Percentiles rank a stretch among this genome's conserved stretches.
phyloP scores from a whole-genome alignment of 2,888 invertebrate genomes.

The Cylindroiulus punctatus region DNA sequence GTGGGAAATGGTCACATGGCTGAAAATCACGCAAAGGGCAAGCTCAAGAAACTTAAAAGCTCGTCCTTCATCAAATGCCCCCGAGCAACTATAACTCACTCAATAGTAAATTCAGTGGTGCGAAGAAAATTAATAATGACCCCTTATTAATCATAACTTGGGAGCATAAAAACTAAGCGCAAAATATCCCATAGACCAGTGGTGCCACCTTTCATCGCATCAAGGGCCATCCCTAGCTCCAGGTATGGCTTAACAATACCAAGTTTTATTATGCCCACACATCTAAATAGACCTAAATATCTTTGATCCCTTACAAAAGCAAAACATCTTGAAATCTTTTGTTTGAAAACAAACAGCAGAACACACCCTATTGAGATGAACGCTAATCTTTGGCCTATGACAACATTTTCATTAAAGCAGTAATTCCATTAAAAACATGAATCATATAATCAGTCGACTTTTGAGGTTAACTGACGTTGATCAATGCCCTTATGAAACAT shows the following conservation, averaged over 20 bases:
- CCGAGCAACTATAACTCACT: constrained; percentile 21
- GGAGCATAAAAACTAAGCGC: neutral
- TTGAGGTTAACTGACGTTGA: neutral
- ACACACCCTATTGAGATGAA: neutral
- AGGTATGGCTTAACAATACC: no score
- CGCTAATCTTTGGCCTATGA: neutral
- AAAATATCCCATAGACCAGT: no score
- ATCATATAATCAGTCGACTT: neutral
- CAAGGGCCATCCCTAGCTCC: no score
- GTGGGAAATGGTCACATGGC: neutral
- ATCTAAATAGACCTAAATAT: no score
- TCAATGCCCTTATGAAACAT: neutral
- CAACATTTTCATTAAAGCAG: neutral
- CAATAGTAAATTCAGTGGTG: neutral
- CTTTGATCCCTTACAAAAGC: no score
- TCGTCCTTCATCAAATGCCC: constrained; percentile 16
- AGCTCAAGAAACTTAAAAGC: neutral
- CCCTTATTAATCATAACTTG: neutral
- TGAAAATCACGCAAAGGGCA: neutral
- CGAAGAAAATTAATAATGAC: neutral
- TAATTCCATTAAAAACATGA: neutral
- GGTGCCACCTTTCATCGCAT: no score
- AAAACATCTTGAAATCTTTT: no score
- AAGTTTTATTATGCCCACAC: no score
- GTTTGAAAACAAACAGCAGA: neutral